A percentile compares a stretch with the other conserved stretches of the same genome.
Evolutionary conservation across 2,888 invertebrate genomes (phyloP).

Genomic region (Serripes groenlandicus): DNA sequence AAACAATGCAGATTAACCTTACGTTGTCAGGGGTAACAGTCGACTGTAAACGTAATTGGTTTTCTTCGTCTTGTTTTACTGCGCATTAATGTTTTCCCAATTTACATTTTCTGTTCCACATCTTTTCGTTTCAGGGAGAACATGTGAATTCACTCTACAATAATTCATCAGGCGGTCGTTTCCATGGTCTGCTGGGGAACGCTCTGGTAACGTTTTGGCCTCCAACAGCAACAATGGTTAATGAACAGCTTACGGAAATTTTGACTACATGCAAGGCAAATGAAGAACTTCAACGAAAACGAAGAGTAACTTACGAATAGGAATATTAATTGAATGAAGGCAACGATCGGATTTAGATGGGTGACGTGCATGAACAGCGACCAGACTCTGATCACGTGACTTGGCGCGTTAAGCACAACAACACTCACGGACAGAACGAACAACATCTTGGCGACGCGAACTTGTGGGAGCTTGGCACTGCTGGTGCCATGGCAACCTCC

Average conservation of each 20-base stretch:
- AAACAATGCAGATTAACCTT: too few relatives aligned
- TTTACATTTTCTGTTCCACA: too few relatives aligned
- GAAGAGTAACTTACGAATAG: slow-evolving; percentile 70
- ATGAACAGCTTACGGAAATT: slow-evolving; percentile 70
- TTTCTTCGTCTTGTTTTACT: too few relatives aligned
- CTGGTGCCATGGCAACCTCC: slow-evolving; percentile 21
- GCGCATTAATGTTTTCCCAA: too few relatives aligned
- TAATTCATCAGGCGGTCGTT: slow-evolving; percentile 29
- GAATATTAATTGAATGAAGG: slow-evolving; percentile 61
- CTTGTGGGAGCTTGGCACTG: slow-evolving; percentile 63
- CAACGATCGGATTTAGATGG: slow-evolving; percentile 34
- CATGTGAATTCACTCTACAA: neutral
- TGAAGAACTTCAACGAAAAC: slow-evolving; percentile 70
- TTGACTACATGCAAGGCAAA: slow-evolving; percentile 67
- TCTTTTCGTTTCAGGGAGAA: too few relatives aligned
- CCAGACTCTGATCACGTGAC: slow-evolving; percentile 69
- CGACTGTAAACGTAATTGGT: too few relatives aligned
- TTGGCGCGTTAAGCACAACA: slow-evolving; percentile 68
- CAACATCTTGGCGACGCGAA: slow-evolving; percentile 74
- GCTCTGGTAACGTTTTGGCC: slow-evolving; percentile 24
- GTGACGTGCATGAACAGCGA: slow-evolving; percentile 49
- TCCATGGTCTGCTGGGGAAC: slow-evolving; percentile 54
- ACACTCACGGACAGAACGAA: slow-evolving; percentile 68
- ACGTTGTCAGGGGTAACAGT: too few relatives aligned
- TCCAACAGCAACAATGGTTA: slow-evolving; percentile 33